phyloP scores from a whole-genome alignment of 2,113 vertebrate genomes.

The Tonatia bakeri region DNA sequence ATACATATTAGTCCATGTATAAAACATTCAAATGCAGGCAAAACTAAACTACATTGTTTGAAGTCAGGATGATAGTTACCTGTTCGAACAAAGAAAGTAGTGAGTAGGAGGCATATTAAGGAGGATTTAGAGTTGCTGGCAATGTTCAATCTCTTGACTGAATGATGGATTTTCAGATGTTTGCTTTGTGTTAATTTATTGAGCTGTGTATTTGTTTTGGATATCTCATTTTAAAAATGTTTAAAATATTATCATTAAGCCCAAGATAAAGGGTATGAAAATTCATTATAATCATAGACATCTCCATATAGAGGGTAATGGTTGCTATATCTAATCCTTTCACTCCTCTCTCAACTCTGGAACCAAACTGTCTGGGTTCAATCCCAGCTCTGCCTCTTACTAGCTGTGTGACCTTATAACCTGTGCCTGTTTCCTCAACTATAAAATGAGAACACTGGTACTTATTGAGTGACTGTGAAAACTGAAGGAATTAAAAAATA shows the following conservation, averaged over 20 bases:
- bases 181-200: constrained; percentile 7
- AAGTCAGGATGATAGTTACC: background rate
- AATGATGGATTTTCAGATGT: background rate
- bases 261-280: background rate
- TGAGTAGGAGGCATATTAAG: background rate
- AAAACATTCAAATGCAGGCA: background rate
- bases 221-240: background rate
- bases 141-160: background rate
- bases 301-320: background rate
- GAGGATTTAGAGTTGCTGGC: background rate
- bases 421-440: background rate
- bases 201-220: background rate
- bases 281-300: constrained; percentile 15
- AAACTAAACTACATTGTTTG: background rate
- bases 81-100: background rate
- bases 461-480: background rate
- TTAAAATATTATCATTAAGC: background rate
- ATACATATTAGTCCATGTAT: background rate
- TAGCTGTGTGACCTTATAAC: background rate
- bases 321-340: background rate
- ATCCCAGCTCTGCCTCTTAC: background rate
- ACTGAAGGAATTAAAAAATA: background rate
- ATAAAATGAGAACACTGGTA: background rate
- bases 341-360: background rate
- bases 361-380: constrained; percentile 3